Base-by-base conservation (phyloP, 2,113 vertebrate genomes). In the Pitta sordida region DNA sequence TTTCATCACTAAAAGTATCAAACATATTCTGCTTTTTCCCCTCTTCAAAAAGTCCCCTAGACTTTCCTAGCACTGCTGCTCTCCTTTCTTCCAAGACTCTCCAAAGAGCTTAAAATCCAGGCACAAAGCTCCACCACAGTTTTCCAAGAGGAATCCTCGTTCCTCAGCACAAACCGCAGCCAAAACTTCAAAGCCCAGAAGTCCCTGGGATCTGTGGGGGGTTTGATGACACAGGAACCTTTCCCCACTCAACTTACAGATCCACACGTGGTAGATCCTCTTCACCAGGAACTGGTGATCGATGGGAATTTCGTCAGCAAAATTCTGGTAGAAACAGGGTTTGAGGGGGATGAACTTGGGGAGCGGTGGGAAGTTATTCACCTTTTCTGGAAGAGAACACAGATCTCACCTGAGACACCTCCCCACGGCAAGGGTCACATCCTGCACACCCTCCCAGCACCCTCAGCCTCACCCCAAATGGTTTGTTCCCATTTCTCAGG, bases 301-400 rank as follows among this genome's bases (percentile, higher is more conserved):
- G 0, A 97, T 95, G 37, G 99, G 99, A 15, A 99, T 99, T 84
- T 99, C 99, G 9, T 99, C 98, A 0, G 98, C 97, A 24, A 99
- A 98, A 41, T 99, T 98, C 88, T 99, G 99, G 96, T 99, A 99
- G 97, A 99, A 99, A 83, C 99, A 99, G 1, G 99, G 98, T 79
- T 99, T 99, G 90, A 99, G 96, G 10, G 97, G 98, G 37, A 99
- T 70, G 51, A 99, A 98, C 80, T 92, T 91, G 6, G 99, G 99
- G 79, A 99, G 96, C 0, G 99, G 99, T 1, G 99, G 99, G 88
- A 99, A 99, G 96, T 99, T 99, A 93, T 99, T 99, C 39, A 95
- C 97, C 39, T 96, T 98, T 7, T 98, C 99, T 99, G 60, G 43
- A 86, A 91, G 43, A 94, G 46, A 79, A 65, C 58, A 90, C 23